Conservation (phyloP, 1,140 invertebrate genomes). For the Idris sp. region DNA sequence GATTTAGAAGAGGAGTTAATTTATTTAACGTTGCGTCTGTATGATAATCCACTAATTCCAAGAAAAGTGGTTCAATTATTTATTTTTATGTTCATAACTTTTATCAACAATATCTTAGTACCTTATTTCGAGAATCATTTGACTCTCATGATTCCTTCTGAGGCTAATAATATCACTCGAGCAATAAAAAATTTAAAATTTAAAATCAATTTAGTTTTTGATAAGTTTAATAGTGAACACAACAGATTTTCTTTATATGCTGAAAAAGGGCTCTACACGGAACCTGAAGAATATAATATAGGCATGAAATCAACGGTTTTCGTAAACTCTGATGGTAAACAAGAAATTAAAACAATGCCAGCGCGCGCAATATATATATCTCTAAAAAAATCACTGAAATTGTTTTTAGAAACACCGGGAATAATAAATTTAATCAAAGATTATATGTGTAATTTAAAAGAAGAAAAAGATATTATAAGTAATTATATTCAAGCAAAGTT, state of each 20-base stretch:
- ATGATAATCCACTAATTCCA: slow-evolving; percentile 26
- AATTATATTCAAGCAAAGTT: slow-evolving; percentile 11
- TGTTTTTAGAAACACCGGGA: too few species aligned
- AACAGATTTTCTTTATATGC: slow-evolving; percentile 17
- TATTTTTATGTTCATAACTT: slow-evolving; percentile 9
- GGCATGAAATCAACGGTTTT: slow-evolving; percentile 1
- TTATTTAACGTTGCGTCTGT: slow-evolving; percentile 27
- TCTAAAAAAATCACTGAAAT: too few species aligned
- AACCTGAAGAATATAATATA: slow-evolving; percentile 16
- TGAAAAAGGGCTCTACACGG: slow-evolving; percentile 7
- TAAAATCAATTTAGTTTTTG: background rate
- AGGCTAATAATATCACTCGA: background rate
- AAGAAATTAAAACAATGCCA: slow-evolving; percentile 3
- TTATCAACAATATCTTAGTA: slow-evolving; percentile 9
- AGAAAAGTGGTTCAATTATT: slow-evolving; percentile 27
- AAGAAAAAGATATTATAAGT: too few species aligned
- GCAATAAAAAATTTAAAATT: slow-evolving; percentile 5
- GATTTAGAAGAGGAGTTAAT: slow-evolving; percentile 13
- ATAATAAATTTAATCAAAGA: too few species aligned
- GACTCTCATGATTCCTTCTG: slow-evolving; percentile 4
- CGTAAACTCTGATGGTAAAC: slow-evolving; percentile 3
- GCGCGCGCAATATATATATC: slow-evolving; percentile 10
- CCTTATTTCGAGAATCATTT: slow-evolving; percentile 22
- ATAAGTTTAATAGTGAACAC: slow-evolving; percentile 10
- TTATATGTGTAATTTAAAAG: too few species aligned